Evolutionary conservation across 2,113 vertebrate genomes (phyloP).

Genomic region (Hoplias malabaricus): DNA sequence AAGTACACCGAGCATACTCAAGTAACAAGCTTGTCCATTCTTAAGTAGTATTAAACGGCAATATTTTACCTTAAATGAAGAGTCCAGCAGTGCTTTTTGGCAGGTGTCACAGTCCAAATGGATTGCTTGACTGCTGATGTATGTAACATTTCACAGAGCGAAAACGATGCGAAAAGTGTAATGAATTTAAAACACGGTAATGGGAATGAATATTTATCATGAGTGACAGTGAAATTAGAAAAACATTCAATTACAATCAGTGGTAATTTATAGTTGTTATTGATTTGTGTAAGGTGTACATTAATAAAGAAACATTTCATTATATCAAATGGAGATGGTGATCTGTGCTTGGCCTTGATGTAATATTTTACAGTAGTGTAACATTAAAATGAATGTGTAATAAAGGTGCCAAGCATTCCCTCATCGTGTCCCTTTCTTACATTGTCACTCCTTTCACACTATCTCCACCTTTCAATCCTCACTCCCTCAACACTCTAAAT

Average conservation of each 20-base stretch:
- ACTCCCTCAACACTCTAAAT: too few relatives aligned
- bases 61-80: slow-evolving; percentile 72
- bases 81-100: slow-evolving; percentile 68
- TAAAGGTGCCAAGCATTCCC: slow-evolving; percentile 29
- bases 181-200: slow-evolving; percentile 84
- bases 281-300: slow-evolving; percentile 78
- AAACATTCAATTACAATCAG: slow-evolving; percentile 83
- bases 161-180: slow-evolving; percentile 74
- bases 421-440: slow-evolving; percentile 18
- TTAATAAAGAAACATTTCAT: slow-evolving; percentile 80
- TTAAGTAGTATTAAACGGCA: slow-evolving; percentile 51
- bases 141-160: slow-evolving; percentile 58
- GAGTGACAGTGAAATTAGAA: slow-evolving; percentile 83
- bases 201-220: slow-evolving; percentile 84
- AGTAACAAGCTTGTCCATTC: slow-evolving; percentile 47
- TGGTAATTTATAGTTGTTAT: slow-evolving; percentile 82
- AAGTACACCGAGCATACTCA: slow-evolving; percentile 30
- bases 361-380: slow-evolving; percentile 48
- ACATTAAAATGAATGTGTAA: slow-evolving; percentile 33
- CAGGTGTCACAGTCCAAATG: slow-evolving; percentile 54
- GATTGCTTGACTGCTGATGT: slow-evolving; percentile 80
- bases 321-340: slow-evolving; percentile 63
- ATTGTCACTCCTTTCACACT: not conserved
- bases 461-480: not conserved
- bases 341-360: slow-evolving; percentile 42